Base-by-base conservation (phyloP, 2,888 invertebrate species). In the Ecliptopera silaceata region DNA sequence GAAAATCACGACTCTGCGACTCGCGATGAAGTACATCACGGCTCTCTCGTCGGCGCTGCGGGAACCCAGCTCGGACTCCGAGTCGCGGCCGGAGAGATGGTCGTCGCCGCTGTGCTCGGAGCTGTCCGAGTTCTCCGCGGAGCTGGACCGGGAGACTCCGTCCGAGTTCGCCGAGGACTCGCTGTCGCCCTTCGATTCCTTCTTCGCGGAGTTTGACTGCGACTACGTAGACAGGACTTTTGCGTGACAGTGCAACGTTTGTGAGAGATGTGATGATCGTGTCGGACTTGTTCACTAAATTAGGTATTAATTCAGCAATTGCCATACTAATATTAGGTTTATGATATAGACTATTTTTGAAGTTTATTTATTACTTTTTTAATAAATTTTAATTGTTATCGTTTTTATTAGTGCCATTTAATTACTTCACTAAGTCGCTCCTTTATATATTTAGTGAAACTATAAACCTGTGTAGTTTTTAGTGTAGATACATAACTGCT, bases 21-120 rank as follows among this genome's bases (percentile, higher is more conserved):
- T 97, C 60, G 97, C 97, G 18, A 96, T 97, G 95, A 94, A 95
- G 75, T 97, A 97, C 79, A 97, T 97, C 65, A 88, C 94, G 10
- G 94, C 96, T 11, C 86, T 97, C 47, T 94, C 94, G n/a, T 91
- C 94, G 0, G 93, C 95, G 0, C 84, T 96, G 59, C 84, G 92
- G n/a, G 85, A 90, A 64, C 72, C 83, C 15, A 69, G 70, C 6
- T 45, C 54, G 0, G 58, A 59, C 10, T 49, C 48, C 6, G 61
- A 69, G 3, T 46, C 72, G 1, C 72, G 80, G 20, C 83, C 84
- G 2, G 89, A 86, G 18, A 83, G 86, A 49, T 89, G 88, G 89
- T 80, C 87, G 4, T 90, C 91, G 10, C 88, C 91, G 0, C 74
- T 83, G 39, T 84, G 93, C 65, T 93, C 93, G 15, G 93, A 93